Base-by-base conservation (phyloP, 2,797 vertebrate species). In the Prionace glauca region DNA sequence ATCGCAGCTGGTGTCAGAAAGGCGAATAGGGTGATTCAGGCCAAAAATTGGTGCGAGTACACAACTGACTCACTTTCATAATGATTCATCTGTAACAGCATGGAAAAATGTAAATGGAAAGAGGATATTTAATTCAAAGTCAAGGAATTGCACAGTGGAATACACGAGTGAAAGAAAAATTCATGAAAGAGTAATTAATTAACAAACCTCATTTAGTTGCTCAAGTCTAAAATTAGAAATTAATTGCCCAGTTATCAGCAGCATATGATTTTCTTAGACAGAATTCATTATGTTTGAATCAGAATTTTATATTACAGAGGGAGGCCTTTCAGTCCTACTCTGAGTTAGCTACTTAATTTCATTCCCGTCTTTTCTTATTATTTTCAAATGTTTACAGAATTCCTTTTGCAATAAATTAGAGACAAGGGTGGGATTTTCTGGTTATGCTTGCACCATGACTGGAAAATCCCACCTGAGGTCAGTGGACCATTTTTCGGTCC, bases 141-240 rank as follows among this genome's bases (percentile, higher is more conserved):
- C 65, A 94, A 45, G 67, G 92, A 71, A 94, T 71, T 45, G 10
- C 91, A 71, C 20, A 69, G n/a, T 69, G 22, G 62, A 22, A 24
- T 71, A 41, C n/a, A 18, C 65, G 0, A 71, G 18, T 69, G 67
- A 41, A 94, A 71, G 67, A 10, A 24, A 94, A 71, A 41, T 45
- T 94, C 72, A 94, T 94, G 8, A 94, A 94, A 41, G 11, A 94
- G 22, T 71, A 71, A 41, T 71, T 94, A 12, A 94, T 72, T 45
- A 94, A 24, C 67, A 69, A 45, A 71, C n/a, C 65, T 69, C 65
- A 93, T 93, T 93, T 36, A n/a, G 91, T 45, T 94, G 67, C 92
- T 45, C n/a, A 50, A 45, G 92, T 94, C 36, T 94, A 41, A 94
- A 94, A 94, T 94, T 41, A 94, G 20, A 71, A 94, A 72, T 36